Base-by-base conservation (phyloP, 2,113 vertebrate species). In the Cyphomyrus plagiostoma region DNA sequence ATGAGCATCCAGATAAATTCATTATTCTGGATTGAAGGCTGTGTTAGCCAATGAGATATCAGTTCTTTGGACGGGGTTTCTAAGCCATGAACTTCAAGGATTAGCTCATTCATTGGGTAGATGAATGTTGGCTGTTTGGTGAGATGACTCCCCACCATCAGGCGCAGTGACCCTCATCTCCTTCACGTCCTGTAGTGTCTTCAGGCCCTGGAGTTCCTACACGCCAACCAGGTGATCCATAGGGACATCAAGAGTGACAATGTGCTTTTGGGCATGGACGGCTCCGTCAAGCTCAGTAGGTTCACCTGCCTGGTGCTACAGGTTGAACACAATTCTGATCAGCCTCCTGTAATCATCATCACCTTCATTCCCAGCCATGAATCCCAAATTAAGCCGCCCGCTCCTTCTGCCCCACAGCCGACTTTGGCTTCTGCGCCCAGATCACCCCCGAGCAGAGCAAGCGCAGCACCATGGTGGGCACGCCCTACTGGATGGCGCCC, bases 181-280 rank as follows among this genome's bases (percentile, higher is more conserved):
- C 83, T 48, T 90, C 56, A 46, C 85, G 89, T 70, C 88, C 0
- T 90, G 2, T 94, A 99, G 98, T 99, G 98, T 96, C 97, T 99
- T 95, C 98, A 99, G 95, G 98, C 98, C 0, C 93, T 99, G 91
- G 98, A 99, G 70, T 99, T 99, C 94, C 96, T 99, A 13, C 98
- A 99, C 6, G 97, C 97, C 88, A 99, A 99, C 93, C 98, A 99
- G 92, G 98, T 99, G 91, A 99, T 99, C 91, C 98, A 99, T 95
- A 96, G 98, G 95, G 98, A 99, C 95, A 99, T 99, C 91, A 99
- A 99, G 94, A 99, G 98, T 93, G 98, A 99, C 94, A 99, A 99
- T 0, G 98, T 99, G 77, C 95, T 99, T 48, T 95, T 99, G 83
- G 98, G 98, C 92, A 99, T 99, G 98, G 98, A 99, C 89, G 98